Evolutionary conservation across 1,140 invertebrate species (phyloP), one percentile per base, ranked within the genome.

Genomic region (Globodera rostochiensis): DNA sequence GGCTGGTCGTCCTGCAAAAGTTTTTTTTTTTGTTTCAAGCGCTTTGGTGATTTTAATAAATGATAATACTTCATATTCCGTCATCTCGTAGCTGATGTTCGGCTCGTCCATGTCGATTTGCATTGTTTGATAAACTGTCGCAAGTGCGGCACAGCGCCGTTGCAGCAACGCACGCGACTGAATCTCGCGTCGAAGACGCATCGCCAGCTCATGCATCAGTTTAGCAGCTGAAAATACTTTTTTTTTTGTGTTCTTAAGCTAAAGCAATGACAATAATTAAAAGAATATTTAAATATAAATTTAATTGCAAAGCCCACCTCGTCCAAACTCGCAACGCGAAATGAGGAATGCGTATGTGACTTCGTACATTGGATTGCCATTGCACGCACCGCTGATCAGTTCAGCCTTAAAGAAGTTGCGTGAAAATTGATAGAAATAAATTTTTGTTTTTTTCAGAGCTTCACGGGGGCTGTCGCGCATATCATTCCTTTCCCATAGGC

Each of bases 261-360:
- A 77, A 80, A 49, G 4, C 6, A 11, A 46, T 8, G 13, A 73
- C 4, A 53, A 25, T n/a, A 8, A 36, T 47, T 25, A 53, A 53
- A 53, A 53, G 11, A 50, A 53, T 53, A 53, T 53, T 53, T 53
- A 53, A 53, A 7, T 53, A 9, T 53, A 1, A 53, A 53, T 53
- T 13, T 53, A 13, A 53, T 6, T 25, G 7, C 50, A 53, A 53
- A 9, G 50, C 50, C 15, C 11, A 84, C 83, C 83, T 73, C 74
- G 71, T 19, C 9, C 73, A 77, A 83, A 85, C 45, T 87, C 80
- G 49, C 53, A 87, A n/a, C 84, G 49, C n/a, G 67, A 67, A 11
- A 86, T 82, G 49, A 86, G 75, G 79, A 86, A 85, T n/a, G 84
- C 85, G 70, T 85, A 85, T 11, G 77, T 84, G 50, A 85, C 66